Percentiles rank a stretch among this genome's conserved stretches.
Evolutionary conservation across 2,888 invertebrate species (phyloP).

Genomic region (Phaedon cochleariae): DNA sequence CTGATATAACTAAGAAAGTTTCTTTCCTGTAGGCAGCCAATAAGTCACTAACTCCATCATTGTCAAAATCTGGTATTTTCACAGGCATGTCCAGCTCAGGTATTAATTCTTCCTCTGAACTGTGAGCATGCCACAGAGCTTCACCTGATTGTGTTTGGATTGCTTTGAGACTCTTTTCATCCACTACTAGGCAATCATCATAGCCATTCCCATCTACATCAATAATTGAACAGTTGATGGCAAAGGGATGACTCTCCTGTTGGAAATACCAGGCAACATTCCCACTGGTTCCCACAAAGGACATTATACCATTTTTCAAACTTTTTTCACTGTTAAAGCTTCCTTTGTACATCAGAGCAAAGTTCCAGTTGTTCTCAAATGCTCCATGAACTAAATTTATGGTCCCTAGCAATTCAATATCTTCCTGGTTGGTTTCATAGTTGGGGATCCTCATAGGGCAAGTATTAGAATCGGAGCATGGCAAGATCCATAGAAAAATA

Average conservation of each 20-base stretch:
- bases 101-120: conserved; percentile 66
- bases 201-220: conserved; percentile 77
- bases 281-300: conserved; percentile 65
- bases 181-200: conserved; percentile 79
- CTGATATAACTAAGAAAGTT: conserved; percentile 73
- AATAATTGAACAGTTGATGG: conserved; percentile 77
- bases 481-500: conserved; percentile 78
- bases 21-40: conserved; percentile 66
- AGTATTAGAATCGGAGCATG: conserved; percentile 75
- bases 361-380: conserved; percentile 71
- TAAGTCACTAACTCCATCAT: conserved; percentile 76
- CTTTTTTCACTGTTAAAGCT: conserved; percentile 69
- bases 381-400: conserved; percentile 75
- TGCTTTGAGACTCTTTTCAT: conserved; percentile 72
- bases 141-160: conserved; percentile 71
- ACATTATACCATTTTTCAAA: conserved; percentile 55
- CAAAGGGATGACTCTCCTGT: conserved; percentile 73
- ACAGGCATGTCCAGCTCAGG: conserved; percentile 74
- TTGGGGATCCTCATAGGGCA: conserved; percentile 74
- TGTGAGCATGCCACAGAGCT: conserved; percentile 68
- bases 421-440: conserved; percentile 75
- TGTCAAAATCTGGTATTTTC: conserved; percentile 75
- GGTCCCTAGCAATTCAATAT: conserved; percentile 74
- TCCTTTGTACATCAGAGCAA: conserved; percentile 78
- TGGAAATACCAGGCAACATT: conserved; percentile 78